Evolutionary conservation across 2,888 invertebrate genomes (phyloP).

Genomic region (Acanthosepion lycidas): DNA sequence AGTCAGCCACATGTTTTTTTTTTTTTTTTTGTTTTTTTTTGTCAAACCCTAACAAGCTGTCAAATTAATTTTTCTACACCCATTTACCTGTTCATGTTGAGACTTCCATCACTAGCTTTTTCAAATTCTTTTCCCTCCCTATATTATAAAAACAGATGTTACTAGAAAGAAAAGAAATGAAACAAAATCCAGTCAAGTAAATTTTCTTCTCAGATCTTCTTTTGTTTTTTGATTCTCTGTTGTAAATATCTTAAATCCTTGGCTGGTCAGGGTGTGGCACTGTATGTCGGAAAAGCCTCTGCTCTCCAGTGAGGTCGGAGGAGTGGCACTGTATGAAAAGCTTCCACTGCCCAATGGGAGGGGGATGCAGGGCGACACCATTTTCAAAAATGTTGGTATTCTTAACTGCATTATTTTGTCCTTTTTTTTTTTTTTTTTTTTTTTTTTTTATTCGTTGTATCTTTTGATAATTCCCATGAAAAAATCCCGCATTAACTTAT

Average conservation of each 20-base stretch:
- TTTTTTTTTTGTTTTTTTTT: too few species aligned
- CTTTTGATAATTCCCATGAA: too few species aligned
- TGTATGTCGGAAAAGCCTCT: too few species aligned
- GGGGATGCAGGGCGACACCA: too few species aligned
- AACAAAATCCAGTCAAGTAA: neutral
- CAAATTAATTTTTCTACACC: neutral
- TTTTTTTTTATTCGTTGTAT: too few species aligned
- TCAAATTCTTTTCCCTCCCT: neutral
- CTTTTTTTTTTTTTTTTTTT: too few species aligned
- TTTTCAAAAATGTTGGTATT: too few species aligned
- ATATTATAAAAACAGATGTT: neutral
- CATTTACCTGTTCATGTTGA: neutral
- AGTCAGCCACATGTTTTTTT: neutral
- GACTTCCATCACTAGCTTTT: neutral
- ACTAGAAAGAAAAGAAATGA: neutral
- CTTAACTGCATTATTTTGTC: too few species aligned
- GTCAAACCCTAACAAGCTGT: neutral
- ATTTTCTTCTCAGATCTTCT: neutral
- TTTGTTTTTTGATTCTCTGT: neutral
- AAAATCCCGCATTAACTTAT: too few species aligned
- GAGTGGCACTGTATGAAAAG: too few species aligned
- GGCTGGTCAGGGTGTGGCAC: neutral
- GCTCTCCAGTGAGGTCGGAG: too few species aligned
- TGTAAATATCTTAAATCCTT: neutral
- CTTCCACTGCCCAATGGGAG: too few species aligned